Conservation (phyloP, 2,888 invertebrate genomes). For the Luperina testacea region DNA sequence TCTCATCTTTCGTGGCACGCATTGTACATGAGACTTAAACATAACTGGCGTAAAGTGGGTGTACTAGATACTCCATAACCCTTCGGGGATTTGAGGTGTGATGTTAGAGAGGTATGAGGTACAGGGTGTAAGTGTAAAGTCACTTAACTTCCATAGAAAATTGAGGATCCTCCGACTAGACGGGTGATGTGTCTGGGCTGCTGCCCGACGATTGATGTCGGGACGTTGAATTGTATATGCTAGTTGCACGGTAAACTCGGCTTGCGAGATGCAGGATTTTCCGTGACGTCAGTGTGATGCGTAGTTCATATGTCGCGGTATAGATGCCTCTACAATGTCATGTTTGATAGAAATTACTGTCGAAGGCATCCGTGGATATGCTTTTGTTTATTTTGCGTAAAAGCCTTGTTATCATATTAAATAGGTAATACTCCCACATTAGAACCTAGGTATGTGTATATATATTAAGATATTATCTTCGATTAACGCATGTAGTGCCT, state of each 20-base stretch:
- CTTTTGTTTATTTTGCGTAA: conserved; percentile 29
- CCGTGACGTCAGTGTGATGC: neutral
- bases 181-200: neutral
- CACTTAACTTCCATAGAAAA: no score
- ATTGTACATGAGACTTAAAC: no score
- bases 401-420: conserved; percentile 15
- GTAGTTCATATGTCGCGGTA: neutral
- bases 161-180: neutral
- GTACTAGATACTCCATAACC: neutral
- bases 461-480: conserved; percentile 22
- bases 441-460: conserved; percentile 6
- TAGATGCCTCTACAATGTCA: neutral
- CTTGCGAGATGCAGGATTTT: neutral
- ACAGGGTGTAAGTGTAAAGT: no score
- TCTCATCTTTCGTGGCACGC: no score
- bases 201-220: neutral
- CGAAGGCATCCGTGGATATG: neutral
- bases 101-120: neutral
- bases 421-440: conserved; percentile 10
- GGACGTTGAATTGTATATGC: neutral
- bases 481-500: neutral
- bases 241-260: neutral
- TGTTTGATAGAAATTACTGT: neutral
- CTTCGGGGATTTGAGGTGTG: neutral
- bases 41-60: no score